Evolutionary conservation across 2,797 vertebrate genomes (phyloP), one percentile per base, ranked within the genome.

Genomic region (Muraenolepis orangiensis): DNA sequence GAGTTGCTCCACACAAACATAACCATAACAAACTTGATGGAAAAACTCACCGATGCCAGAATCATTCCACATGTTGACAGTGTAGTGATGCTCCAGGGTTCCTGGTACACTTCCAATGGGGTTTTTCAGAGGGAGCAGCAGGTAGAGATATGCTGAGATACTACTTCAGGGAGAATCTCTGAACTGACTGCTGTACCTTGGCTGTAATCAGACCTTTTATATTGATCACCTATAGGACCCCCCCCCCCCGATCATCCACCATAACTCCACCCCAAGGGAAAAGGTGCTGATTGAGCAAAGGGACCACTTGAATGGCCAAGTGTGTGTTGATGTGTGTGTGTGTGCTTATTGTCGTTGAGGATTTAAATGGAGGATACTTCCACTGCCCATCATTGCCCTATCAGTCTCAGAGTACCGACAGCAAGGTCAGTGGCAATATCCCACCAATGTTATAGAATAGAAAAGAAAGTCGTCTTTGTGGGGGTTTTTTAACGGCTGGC

Each of bases 11-110:
- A 13, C 57, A 64, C 57, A 26, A 64, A 64, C 23, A 8, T 26
- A 64, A 64, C 23, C 57, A 26, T 64, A 2, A 26, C 23, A 26
- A 26, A 57, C 20, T 23, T 6, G 51, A 57, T 10, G 10, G 66
- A 67, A 29, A 31, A 29, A 74, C 91, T 93, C 89, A 94, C 93
- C 92, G 4, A 76, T 83, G 70, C 75, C 83, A 57, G 83, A 79
- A 79, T 93, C 90, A 74, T 90, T 93, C 92, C 91, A 93, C 93
- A 94, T 94, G 7, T 16, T 80, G 72, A 74, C 80, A 28, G 81
- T 13, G 46, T 30, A 73, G 42, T 72, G 6, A 78, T 70, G 66
- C 68, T 79, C 66, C 67, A 64, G 66, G 66, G 8, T 23, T 23
- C 23, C 57, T 14, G 51, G 67, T 40, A 32, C 31, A n/a, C 68